Evolutionary conservation across 2,797 vertebrate species (phyloP).

Genomic region (Hybognathus amarus): DNA sequence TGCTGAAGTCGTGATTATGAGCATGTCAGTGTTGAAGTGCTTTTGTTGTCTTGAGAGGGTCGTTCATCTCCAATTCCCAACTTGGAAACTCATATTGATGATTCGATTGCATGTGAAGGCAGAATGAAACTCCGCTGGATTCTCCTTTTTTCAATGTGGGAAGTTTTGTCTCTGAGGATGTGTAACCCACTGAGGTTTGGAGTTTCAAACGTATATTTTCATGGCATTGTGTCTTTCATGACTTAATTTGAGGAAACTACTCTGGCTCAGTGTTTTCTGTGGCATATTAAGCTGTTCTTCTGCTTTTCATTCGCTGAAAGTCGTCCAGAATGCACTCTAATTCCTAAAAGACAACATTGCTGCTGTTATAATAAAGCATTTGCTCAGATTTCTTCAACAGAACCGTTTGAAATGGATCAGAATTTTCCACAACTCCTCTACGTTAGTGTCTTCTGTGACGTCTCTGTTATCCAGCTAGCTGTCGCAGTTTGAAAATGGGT

Average conservation of each 20-base stretch:
- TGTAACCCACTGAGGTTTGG: slow-evolving; percentile 1
- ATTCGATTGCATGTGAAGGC: neutral
- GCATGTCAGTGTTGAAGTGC: no score
- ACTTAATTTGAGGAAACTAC: neutral
- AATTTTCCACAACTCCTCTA: no score
- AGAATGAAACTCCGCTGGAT: neutral
- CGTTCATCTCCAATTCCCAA: neutral
- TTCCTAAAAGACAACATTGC: neutral
- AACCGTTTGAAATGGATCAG: neutral
- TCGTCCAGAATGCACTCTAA: neutral
- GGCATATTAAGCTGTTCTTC: neutral
- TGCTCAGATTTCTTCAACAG: neutral
- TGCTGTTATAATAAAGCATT: neutral
- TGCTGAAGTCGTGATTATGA: no score
- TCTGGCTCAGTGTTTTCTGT: neutral
- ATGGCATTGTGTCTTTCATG: neutral
- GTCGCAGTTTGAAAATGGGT: neutral
- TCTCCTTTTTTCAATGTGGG: neutral
- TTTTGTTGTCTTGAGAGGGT: no score
- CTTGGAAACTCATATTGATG: neutral
- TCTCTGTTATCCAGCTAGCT: neutral
- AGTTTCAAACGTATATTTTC: neutral
- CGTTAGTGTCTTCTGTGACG: neutral
- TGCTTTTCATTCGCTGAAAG: neutral
- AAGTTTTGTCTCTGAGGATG: slow-evolving; percentile 5